Conservation (phyloP, 2,888 invertebrate species). For the Antheraea yamamai region DNA sequence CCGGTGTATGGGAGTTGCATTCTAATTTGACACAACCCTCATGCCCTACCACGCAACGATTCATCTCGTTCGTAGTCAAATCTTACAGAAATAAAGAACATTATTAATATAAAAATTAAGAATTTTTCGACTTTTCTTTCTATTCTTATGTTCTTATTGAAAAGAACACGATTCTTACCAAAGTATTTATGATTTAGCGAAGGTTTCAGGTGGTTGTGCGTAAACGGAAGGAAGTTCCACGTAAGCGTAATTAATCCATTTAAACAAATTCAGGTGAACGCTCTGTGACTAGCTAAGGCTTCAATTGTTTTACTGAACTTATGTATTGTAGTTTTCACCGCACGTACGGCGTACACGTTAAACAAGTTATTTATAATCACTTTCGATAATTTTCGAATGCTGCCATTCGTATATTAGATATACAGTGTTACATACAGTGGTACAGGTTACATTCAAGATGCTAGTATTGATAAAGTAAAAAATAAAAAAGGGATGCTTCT, state of each 20-base stretch:
- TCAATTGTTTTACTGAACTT: background rate
- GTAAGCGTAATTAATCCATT: slow-evolving; percentile 4
- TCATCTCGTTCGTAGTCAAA: background rate
- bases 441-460: too few species aligned
- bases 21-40: too few species aligned
- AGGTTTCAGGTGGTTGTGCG: background rate
- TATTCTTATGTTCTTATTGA: background rate
- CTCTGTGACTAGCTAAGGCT: background rate
- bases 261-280: background rate
- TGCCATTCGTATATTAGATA: too few species aligned
- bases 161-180: background rate
- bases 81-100: background rate
- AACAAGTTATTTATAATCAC: too few species aligned
- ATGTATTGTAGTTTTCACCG: background rate
- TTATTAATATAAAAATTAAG: background rate
- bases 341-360: too few species aligned
- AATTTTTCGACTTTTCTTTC: background rate
- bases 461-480: too few species aligned
- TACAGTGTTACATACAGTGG: too few species aligned
- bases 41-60: too few species aligned
- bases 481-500: too few species aligned
- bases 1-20: too few species aligned
- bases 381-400: too few species aligned
- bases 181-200: background rate
- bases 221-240: background rate